phyloP scores from a whole-genome alignment of 2,888 invertebrate genomes.

The Hypsopygia costalis region DNA sequence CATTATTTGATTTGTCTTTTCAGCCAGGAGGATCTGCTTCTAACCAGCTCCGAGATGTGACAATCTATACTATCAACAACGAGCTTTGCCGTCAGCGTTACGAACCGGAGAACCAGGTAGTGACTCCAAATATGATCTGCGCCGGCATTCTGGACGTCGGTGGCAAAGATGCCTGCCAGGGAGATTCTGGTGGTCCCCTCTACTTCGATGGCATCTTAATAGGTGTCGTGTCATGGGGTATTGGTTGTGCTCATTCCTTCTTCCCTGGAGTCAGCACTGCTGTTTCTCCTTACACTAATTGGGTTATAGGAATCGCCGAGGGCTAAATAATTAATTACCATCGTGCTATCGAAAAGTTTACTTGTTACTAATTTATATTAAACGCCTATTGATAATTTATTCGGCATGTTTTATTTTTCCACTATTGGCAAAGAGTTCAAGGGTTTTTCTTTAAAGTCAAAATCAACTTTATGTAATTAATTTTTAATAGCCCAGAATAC shows the following conservation, averaged over 20 bases:
- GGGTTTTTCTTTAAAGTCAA: too few relatives aligned
- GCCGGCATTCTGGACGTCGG: slow-evolving; percentile 43
- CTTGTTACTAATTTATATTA: too few relatives aligned
- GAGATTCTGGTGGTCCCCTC: slow-evolving; percentile 74
- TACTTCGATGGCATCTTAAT: slow-evolving; percentile 48
- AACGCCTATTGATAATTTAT: too few relatives aligned
- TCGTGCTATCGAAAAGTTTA: too few relatives aligned
- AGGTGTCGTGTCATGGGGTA: slow-evolving; percentile 72
- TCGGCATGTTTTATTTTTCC: too few relatives aligned
- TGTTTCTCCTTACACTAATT: slow-evolving; percentile 44
- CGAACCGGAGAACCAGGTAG: slow-evolving; percentile 14
- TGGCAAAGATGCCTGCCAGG: slow-evolving; percentile 53
- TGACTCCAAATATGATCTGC: slow-evolving; percentile 48
- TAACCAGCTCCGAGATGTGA: slow-evolving; percentile 31
- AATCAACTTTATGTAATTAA: too few relatives aligned
- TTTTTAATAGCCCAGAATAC: too few relatives aligned
- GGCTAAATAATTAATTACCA: neutral
- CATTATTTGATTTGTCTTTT: slow-evolving; percentile 1
- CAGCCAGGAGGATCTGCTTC: slow-evolving; percentile 30
- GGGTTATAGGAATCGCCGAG: slow-evolving; percentile 35
- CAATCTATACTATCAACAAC: slow-evolving; percentile 46
- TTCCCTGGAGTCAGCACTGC: slow-evolving; percentile 71
- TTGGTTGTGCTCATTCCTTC: slow-evolving; percentile 58
- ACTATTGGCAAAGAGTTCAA: too few relatives aligned
- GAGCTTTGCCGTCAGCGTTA: slow-evolving; percentile 42